Evolutionary conservation across 2,888 invertebrate genomes (phyloP), one percentile per base, ranked within the genome.

Genomic region (Teleiodes luculella): DNA sequence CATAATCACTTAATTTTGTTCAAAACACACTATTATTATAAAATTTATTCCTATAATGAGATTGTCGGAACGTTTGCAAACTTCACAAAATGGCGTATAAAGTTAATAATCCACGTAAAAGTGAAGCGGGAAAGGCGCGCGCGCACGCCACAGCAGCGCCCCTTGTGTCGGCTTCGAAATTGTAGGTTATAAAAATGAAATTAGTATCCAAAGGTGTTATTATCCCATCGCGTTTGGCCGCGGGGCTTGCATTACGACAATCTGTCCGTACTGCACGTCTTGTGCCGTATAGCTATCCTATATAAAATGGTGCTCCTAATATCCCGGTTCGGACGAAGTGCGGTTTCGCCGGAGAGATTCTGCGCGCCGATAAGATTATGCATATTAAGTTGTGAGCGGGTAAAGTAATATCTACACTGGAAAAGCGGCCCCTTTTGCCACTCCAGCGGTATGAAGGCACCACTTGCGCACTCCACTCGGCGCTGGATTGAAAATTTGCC

Each of bases 121-220:
- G 83, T 81, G 78, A 74, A 82, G 78, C 82, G 80, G 72, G 70
- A 69, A 66, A 69, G 70, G 70, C 77, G 80, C 82, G 78, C 77
- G 84, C 85, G 87, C 86, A 83, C 84, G 86, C 83, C 80, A 87
- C 89, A 68, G 88, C 89, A 88, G 88, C 88, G 87, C 86, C 86
- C 80, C 88, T 82, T 86, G 86, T 89, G 89, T 88, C 88, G 89
- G 89, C 89, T 81, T 87, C 86, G 78, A 89, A 89, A 89, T 89
- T 88, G 89, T 86, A 86, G 89, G 89, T 88, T 89, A 89, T 89
- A 89, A 89, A 89, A 89, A 89, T 88, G 87, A 89, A 89, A 89
- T 89, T 89, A 89, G 89, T 88, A 86, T 79, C 81, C 85, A 84
- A 88, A 86, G 86, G 82, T 88, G 87, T 89, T 89, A 89, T 89